Conservation (phyloP, 1,140 invertebrate species). For the Aricia agestis region DNA sequence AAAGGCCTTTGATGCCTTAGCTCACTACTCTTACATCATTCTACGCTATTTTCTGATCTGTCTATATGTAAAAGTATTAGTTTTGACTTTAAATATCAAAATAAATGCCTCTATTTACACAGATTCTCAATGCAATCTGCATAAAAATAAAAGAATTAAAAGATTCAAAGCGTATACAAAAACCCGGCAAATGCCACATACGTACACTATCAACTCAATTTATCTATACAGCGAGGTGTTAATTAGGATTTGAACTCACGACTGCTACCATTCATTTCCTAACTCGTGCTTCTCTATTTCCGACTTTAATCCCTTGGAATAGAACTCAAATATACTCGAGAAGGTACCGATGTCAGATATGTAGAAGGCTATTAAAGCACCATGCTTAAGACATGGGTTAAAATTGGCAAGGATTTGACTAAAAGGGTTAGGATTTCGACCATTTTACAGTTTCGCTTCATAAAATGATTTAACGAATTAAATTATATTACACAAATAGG, state of each 20-base stretch:
- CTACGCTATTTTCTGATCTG: no score
- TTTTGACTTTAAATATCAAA: no score
- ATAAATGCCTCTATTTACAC: not conserved
- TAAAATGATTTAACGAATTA: constrained; percentile 7
- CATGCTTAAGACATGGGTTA: constrained; percentile 55
- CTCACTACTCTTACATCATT: no score
- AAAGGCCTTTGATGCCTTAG: not conserved
- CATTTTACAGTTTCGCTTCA: constrained; percentile 31
- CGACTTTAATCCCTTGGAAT: constrained; percentile 25
- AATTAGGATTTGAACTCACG: constrained; percentile 70
- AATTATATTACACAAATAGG: not conserved
- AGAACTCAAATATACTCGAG: constrained; percentile 22
- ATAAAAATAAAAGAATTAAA: constrained; percentile 7
- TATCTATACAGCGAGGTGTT: constrained; percentile 67
- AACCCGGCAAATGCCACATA: constrained; percentile 44
- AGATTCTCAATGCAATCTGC: not conserved
- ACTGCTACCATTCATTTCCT: constrained; percentile 54
- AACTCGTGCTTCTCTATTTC: constrained; percentile 25
- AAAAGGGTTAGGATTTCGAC: constrained; percentile 46
- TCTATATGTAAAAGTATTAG: no score
- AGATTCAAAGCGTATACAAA: constrained; percentile 29
- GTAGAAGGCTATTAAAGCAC: constrained; percentile 59
- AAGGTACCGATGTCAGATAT: constrained; percentile 49
- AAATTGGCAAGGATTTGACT: constrained; percentile 60
- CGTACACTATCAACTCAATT: constrained; percentile 59